Evolutionary conservation across 2,113 vertebrate species (phyloP), one percentile per base, ranked within the genome.

Genomic region (Epinephelus fuscoguttatus): DNA sequence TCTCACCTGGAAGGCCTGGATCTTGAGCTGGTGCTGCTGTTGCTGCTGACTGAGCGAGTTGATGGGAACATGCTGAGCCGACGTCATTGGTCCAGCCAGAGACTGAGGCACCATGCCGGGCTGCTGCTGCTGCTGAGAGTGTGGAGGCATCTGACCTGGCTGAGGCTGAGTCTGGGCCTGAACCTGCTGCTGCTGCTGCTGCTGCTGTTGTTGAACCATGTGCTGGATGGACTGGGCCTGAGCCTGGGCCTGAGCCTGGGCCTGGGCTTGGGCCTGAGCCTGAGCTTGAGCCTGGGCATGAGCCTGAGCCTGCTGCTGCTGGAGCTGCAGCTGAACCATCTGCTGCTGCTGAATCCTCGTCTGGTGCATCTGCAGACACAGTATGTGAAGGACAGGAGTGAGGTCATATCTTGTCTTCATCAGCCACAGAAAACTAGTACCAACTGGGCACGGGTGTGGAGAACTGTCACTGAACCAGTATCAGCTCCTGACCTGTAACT

Each of bases 171-270:
- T 89, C 84, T 96, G 96, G 15, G 91, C 93, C 68, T 96, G 96
- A 5, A 93, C 94, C 72, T 96, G 96, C 42, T 93, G 90, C 75
- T 91, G 90, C 53, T 90, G 49, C 12, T 55, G 50, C 30, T 70
- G 69, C 25, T 86, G 84, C n/a, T n/a, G n/a, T n/a, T n/a, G 25
- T 52, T 93, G 91, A 1, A 96, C 96, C 85, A 94, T 84, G 56
- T 97, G 96, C 76, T 96, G 95, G 76, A 97, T 96, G 10, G 94
- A 95, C 14, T 96, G 96, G 50, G 94, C 96, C 60, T 96, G 96
- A 3, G 96, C 95, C 4, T 93, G 93, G 0, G 95, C 92, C 23
- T 94, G 94, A 0, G 85, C 88, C 53, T 94, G 90, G 1, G 94
- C 94, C 56, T 94, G 90, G 1, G 94, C 94, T 2, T 94, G 94